Evolutionary conservation across 2,888 invertebrate species (phyloP), one percentile per base, ranked within the genome.

Genomic region (Drosophila macrospina): DNA sequence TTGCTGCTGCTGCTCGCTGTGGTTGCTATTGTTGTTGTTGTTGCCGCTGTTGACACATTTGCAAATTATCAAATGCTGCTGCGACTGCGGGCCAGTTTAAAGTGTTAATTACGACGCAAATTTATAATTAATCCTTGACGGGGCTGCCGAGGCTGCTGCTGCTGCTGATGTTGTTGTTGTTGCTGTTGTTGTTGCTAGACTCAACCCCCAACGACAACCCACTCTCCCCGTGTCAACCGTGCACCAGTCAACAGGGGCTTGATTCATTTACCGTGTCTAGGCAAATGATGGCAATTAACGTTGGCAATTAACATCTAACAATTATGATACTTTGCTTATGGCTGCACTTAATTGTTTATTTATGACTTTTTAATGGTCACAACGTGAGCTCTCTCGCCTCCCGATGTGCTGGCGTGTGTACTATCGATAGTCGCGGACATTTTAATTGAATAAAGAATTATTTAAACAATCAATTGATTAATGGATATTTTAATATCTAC

Each of bases 21-120:
- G 59, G 24, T 7, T 41, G 26, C 20, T 47, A 47, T 24, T 67
- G 51, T 26, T 63, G 44, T 24, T 67, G 62, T 45, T 66, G 61
- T 32, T 71, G 57, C 39, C 42, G 74, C 76, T 72, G 86, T 88
- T 83, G 83, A 81, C 77, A 88, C 89, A 90, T 86, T 89, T 87
- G 86, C 89, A 88, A 83, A 81, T 83, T 84, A 86, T 86, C 79
- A 74, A 86, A 74, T 70, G 52, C 63, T 20, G 62, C 75, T 56
- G 45, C 71, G 64, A 66, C 78, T 73, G 60, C 65, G 65, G 59
- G 73, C 70, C 83, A 81, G 75, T 79, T 87, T 83, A 86, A 89
- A 88, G 89, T 89, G 89, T 89, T 90, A 89, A 89, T 89, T 89
- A 90, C 83, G 82, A 87, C 70, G 69, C 87, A 89, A 85, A 87